Evolutionary conservation across 2,888 invertebrate species (phyloP), one percentile per base, ranked within the genome.

Genomic region (Leptopilina myrica): DNA sequence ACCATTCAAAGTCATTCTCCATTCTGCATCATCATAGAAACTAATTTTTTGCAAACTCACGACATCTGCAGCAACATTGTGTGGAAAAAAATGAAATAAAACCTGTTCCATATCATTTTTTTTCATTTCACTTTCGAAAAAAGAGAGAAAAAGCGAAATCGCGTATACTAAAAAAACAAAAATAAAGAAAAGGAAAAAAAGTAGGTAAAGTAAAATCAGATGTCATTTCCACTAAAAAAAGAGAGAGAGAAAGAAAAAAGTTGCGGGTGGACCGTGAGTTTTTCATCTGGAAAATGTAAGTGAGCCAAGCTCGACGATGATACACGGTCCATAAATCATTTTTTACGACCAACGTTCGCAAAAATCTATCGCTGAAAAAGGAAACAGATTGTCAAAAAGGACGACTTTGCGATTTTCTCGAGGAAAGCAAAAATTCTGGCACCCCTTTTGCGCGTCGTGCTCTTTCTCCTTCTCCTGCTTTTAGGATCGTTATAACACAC

Each of bases 271-370:
- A 73, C 53, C 73, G 12, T 33, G 53, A 73, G 73, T 73, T 73
- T 73, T 73, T 73, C 73, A 73, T 73, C 56, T 73, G 73, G 73
- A 73, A 73, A 73, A 73, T 73, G 73, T 73, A 73, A 73, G 73
- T 73, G 73, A 73, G 56, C 73, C 73, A 33, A 26, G 73, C 56
- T 73, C 73, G 73, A 73, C 73, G 73, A 73, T 73, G 73, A 73
- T 73, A 73, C 73, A 73, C 56, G 73, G 56, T 56, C 73, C 73
- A 56, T 73, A 73, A 73, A 73, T 73, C 73, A 73, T 56, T 73
- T 33, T 73, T 73, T 73, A 73, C 73, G 73, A 33, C 73, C 56
- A 73, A 56, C 73, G 73, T 73, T 73, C 73, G 73, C 56, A 73
- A 73, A 49, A 73, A 73, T 73, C 73, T 73, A 73, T 73, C 73